Evolutionary conservation across 1,140 invertebrate species (phyloP).

Genomic region (Elymnias hypermnestra): DNA sequence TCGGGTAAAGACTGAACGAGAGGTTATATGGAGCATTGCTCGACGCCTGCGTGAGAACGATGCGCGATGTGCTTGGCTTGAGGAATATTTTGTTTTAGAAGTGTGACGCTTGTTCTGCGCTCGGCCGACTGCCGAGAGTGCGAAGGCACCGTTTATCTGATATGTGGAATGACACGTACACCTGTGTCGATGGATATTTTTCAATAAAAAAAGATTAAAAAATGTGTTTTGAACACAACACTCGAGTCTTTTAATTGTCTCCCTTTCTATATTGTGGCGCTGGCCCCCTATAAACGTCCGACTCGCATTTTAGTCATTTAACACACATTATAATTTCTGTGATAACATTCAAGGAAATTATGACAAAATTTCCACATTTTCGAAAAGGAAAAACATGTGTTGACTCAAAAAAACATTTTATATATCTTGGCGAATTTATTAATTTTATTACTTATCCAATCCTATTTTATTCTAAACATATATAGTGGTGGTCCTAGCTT

Average conservation of each 20-base stretch:
- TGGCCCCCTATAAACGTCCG: too few relatives aligned
- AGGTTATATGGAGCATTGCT: slow-evolving; percentile 33
- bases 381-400: too few relatives aligned
- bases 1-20: slow-evolving; percentile 51
- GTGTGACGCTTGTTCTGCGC: slow-evolving; percentile 21
- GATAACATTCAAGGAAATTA: too few relatives aligned
- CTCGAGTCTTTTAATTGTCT: slow-evolving; percentile 44
- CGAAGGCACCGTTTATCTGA: slow-evolving; percentile 35
- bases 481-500: too few relatives aligned
- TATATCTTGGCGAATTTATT: too few relatives aligned
- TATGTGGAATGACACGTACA: slow-evolving; percentile 48
- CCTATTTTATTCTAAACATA: too few relatives aligned
- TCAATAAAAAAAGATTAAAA: slow-evolving; percentile 69
- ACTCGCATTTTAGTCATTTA: too few relatives aligned
- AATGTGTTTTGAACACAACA: slow-evolving; percentile 73
- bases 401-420: too few relatives aligned
- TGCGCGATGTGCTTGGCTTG: slow-evolving; percentile 20
- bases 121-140: slow-evolving; percentile 6
- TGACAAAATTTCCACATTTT: too few relatives aligned
- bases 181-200: slow-evolving; percentile 60
- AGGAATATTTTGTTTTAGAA: slow-evolving; percentile 10
- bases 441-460: too few relatives aligned
- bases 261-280: too few relatives aligned
- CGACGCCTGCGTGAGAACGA: slow-evolving; percentile 12
- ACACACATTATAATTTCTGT: too few relatives aligned